phyloP scores from a whole-genome alignment of 2,888 invertebrate species.

The Drosophila helvetica region DNA sequence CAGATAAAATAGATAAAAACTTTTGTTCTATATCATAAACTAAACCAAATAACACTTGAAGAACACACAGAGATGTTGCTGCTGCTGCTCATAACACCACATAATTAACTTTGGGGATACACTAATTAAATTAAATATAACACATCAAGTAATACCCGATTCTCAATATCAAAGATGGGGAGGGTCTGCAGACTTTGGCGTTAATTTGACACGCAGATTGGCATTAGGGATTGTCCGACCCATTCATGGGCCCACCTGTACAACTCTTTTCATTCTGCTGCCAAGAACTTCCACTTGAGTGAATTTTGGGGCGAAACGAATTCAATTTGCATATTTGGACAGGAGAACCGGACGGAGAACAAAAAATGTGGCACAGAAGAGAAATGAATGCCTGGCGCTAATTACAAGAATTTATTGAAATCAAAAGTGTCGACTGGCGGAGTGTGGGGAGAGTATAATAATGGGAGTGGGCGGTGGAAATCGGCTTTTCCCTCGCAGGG shows the following conservation, averaged over 20 bases:
- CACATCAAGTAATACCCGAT: background rate
- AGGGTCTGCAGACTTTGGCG: conserved; percentile 7
- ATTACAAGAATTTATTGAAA: conserved; percentile 77
- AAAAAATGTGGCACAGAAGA: conserved; percentile 38
- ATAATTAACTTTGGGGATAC: background rate
- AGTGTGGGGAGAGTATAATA: conserved; percentile 16
- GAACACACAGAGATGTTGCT: no score
- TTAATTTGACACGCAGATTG: conserved; percentile 33
- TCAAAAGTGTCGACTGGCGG: conserved; percentile 67
- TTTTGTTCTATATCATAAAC: background rate
- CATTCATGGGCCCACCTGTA: conserved; percentile 50
- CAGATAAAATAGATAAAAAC: background rate
- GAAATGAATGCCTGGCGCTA: conserved; percentile 70
- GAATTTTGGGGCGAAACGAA: conserved; percentile 54
- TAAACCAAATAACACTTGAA: background rate
- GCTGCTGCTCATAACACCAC: background rate
- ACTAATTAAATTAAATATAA: background rate
- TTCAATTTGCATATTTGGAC: conserved; percentile 68
- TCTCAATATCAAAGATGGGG: background rate
- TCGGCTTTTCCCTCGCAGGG: conserved; percentile 32
- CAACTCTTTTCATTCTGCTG: conserved; percentile 50
- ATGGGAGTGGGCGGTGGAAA: conserved; percentile 22
- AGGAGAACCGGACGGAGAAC: conserved; percentile 28
- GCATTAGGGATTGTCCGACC: conserved; percentile 9
- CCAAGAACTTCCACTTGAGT: conserved; percentile 60